These are phyloP conservation scores for Hyposoter dolosus DNA, from an alignment of 2,888 invertebrate species.

Conservation along the genomic window DNA sequence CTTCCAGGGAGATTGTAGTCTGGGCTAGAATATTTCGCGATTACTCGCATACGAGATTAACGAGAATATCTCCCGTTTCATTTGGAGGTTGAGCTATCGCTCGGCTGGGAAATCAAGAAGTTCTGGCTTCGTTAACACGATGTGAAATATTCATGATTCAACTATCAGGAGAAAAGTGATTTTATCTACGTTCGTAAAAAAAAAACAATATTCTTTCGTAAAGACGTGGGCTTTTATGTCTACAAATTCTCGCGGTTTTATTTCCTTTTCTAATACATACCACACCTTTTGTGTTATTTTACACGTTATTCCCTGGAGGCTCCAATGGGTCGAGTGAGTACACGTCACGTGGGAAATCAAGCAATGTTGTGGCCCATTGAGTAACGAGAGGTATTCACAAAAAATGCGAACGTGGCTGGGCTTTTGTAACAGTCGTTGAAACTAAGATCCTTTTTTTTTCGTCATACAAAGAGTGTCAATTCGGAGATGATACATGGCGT, in stretches of 20 bases:
- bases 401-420: slow-evolving; percentile 39
- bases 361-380: slow-evolving; percentile 35
- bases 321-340: slow-evolving; percentile 14
- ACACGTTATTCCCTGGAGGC: slow-evolving; percentile 9
- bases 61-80: slow-evolving; percentile 30
- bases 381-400: slow-evolving; percentile 40
- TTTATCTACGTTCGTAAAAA: slow-evolving; percentile 1
- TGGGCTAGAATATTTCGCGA: neutral
- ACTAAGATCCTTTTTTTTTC: neutral
- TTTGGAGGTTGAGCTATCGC: slow-evolving; percentile 36
- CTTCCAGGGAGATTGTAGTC: neutral
- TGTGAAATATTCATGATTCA: slow-evolving; percentile 9
- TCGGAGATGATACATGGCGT: neutral
- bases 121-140: slow-evolving; percentile 5
- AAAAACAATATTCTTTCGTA: neutral
- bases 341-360: slow-evolving; percentile 66
- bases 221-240: neutral
- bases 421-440: neutral
- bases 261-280: slow-evolving; percentile 1
- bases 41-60: neutral
- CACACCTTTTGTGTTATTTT: slow-evolving; percentile 9
- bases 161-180: neutral
- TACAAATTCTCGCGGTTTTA: slow-evolving; percentile 1
- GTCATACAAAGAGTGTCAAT: neutral
- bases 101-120: slow-evolving; percentile 59